Percentiles rank a stretch among this genome's conserved stretches.
Conservation (phyloP, 2,888 invertebrate species). For the Bellardia pandia region DNA sequence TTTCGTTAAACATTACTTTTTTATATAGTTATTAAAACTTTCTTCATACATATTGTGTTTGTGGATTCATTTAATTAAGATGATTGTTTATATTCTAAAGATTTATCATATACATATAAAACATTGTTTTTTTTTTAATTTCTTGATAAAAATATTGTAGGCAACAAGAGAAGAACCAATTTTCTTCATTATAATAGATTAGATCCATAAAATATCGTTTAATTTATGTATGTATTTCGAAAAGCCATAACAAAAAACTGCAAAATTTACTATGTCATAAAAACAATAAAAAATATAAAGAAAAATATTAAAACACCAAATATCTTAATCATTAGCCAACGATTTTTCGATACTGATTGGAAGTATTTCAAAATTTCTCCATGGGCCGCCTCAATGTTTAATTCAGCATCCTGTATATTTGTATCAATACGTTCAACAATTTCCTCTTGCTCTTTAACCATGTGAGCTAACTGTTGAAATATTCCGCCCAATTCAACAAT, state of each 20-base stretch:
- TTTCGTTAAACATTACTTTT: constrained; percentile 5
- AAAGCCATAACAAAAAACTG: constrained; percentile 16
- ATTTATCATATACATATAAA: constrained; percentile 57
- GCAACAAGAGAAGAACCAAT: constrained; percentile 39
- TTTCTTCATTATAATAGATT: constrained; percentile 4
- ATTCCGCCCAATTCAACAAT: constrained; percentile 99
- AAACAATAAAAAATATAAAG: constrained; percentile 99
- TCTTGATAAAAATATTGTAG: constrained; percentile 40
- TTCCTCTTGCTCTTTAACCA: constrained; percentile 95
- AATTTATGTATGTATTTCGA: not conserved
- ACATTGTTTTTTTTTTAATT: constrained; percentile 28
- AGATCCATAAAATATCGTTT: constrained; percentile 17
- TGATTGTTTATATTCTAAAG: constrained; percentile 30
- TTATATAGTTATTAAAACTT: constrained; percentile 33
- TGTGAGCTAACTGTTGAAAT: constrained; percentile 96
- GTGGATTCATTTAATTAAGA: constrained; percentile 17
- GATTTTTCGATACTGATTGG: constrained; percentile 97
- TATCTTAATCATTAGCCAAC: constrained; percentile 99
- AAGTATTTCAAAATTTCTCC: constrained; percentile 99
- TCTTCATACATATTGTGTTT: constrained; percentile 6
- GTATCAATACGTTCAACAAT: constrained; percentile 98
- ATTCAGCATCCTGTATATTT: constrained; percentile 96
- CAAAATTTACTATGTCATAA: constrained; percentile 90
- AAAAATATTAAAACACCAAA: constrained; percentile 99
- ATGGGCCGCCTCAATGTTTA: constrained; percentile 99